phyloP scores from a whole-genome alignment of 2,797 vertebrate genomes.

The Cossypha caffra region DNA sequence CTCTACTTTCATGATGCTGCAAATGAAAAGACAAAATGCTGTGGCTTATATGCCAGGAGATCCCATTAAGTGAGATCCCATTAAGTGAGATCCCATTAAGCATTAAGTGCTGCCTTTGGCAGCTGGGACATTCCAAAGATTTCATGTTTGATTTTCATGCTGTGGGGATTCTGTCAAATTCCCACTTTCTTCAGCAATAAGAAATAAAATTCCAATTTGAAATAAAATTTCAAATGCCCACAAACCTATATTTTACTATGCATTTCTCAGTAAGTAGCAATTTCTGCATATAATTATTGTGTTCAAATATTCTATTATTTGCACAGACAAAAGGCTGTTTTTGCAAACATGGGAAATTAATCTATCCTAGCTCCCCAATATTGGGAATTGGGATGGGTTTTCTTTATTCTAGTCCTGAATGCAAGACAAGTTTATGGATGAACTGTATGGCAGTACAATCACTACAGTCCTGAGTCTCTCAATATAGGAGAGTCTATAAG shows the following conservation, averaged over 20 bases:
- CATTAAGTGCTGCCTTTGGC: neutral
- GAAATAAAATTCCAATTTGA: neutral
- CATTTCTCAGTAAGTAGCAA: neutral
- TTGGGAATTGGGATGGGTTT: neutral
- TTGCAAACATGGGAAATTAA: neutral
- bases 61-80: neutral
- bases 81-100: too few relatives aligned
- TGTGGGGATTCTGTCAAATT: neutral
- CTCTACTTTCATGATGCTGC: neutral
- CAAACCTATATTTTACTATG: neutral
- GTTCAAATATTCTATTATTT: neutral
- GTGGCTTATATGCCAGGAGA: neutral
- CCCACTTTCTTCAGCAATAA: neutral
- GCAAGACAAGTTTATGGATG: neutral
- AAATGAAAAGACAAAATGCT: neutral
- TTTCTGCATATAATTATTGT: neutral
- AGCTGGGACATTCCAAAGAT: neutral
- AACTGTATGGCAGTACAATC: neutral
- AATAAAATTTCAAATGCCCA: neutral
- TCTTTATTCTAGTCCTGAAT: neutral
- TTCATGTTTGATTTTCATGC: neutral
- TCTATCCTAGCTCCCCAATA: neutral
- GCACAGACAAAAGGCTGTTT: neutral
- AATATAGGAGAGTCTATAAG: neutral
- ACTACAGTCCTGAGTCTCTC: neutral